Evolutionary conservation across 1,140 invertebrate species (phyloP).

Genomic region (Brachionus koreanus): DNA sequence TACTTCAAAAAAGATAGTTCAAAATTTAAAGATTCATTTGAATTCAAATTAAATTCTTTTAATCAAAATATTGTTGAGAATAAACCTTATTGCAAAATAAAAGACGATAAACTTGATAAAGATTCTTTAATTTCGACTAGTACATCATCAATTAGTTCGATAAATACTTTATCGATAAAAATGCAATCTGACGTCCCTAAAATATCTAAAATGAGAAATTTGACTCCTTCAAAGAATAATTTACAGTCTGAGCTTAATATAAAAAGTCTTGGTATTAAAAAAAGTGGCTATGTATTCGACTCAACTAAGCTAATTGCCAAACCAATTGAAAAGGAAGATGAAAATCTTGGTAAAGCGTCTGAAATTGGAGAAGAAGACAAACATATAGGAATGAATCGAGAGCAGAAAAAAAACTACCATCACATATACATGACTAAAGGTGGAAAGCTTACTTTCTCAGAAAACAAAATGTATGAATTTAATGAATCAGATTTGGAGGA

Average conservation of each 20-base stretch:
- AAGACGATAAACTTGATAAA: not conserved
- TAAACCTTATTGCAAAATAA: not conserved
- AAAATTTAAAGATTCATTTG: not conserved
- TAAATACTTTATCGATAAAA: not conserved
- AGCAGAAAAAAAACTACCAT: not conserved
- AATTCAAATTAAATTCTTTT: not conserved
- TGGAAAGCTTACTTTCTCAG: not conserved
- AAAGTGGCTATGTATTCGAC: not conserved
- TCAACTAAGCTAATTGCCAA: not conserved
- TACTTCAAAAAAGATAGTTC: not conserved
- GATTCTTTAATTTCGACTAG: not conserved
- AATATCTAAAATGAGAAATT: not conserved
- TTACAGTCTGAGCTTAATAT: slow-evolving; percentile 25
- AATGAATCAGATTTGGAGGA: not conserved
- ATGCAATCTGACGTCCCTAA: slow-evolving; percentile 2
- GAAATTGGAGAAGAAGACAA: not conserved
- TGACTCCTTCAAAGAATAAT: not conserved
- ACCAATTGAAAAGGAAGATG: not conserved
- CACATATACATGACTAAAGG: not conserved
- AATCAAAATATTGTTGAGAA: not conserved
- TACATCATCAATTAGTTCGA: not conserved
- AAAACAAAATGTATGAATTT: slow-evolving; percentile 8
- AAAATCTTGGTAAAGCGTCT: no score
- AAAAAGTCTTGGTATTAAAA: not conserved
- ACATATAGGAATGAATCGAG: not conserved